Evolutionary conservation across 2,113 vertebrate species (phyloP), one percentile per base, ranked within the genome.

Genomic region (Muntiacus reevesi): DNA sequence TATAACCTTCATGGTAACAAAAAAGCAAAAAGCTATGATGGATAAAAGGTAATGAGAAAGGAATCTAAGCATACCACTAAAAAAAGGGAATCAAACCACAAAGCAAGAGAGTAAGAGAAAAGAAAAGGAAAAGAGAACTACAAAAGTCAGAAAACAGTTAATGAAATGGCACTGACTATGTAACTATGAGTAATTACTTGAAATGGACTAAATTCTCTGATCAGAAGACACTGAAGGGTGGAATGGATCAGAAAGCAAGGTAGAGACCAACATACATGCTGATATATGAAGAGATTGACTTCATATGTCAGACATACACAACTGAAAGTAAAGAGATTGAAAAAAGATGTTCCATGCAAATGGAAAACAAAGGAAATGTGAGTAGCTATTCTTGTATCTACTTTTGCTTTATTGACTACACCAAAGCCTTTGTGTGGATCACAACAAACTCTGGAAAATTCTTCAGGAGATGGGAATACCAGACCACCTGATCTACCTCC

Each of bases 101-200:
- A 59, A 83, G 33, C 33, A 83, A 59, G 43, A 94, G 19, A 84
- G 28, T 30, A 84, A 83, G n/a, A 88, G 36, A 89, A 81, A 33
- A 50, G 76, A n/a, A 82, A 67, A 93, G 54, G 33, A 93, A 94
- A 93, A 94, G 60, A 89, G 33, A 89, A 95, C 23, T 57, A 50
- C 3, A 6, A 30, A 95, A 74, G 33, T 33, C 62, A 74, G 33
- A 40, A 90, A 36, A 55, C 33, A 54, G 55, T 82, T 30, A 84
- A 84, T 6, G 67, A 89, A 71, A 47, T 30, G 52, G 17, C 43
- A 74, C 25, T 90, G 23, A 74, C 36, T 74, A 12, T 21, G 9
- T 59, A 84, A 52, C 2, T 89, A 47, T 89, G 40, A 89, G 33
- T 59, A 89, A 57, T 27, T 95, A 89, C 27, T 89, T 40, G 36